Evolutionary conservation across 2,113 vertebrate genomes (phyloP), one percentile per base, ranked within the genome.

Genomic region (Lates calcarifer): DNA sequence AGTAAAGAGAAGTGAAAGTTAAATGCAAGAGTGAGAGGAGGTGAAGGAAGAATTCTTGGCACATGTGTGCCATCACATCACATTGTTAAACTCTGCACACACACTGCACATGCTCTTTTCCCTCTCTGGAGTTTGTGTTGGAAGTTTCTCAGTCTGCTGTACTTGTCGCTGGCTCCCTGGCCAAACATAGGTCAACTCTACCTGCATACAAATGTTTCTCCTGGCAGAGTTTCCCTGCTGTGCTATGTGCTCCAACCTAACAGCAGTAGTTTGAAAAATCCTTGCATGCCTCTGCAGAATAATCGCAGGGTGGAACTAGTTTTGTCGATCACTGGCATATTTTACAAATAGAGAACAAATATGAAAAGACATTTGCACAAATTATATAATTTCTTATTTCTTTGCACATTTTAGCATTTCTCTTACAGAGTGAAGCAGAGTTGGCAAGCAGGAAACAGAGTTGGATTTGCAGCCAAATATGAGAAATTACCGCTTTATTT

Each of bases 21-120:
- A 33, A 82, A 64, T 37, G 29, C 18, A 29, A n/a, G 45, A 24
- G n/a, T 28, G 53, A 63, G 47, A 55, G n/a, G 45, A 83, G 70
- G 39, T 63, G 14, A 77, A 26, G 33, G 31, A 31, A 33, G 47
- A 55, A 6, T 47, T 10, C 18, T 49, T 20, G 43, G 43, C 43
- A 47, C 15, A 15, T 57, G 6, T 22, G 29, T 37, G 20, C 8
- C 37, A 39, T 10, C 45, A 41, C 18, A n/a, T n/a, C n/a, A n/a
- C n/a, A 57, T 29, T 35, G 29, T 22, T n/a, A 29, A 29, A 56
- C 57, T 24, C 3, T 28, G 35, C 47, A 29, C 57, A 70, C 68
- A 18, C 39, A 18, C 37, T 33, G 3, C 3, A 45, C 14, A 45
- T 2, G 6, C 11, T 17, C 43, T 45, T 39, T 37, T 8, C 45